Conservation (phyloP, 2,797 vertebrate genomes). For the Meda fulgida region DNA sequence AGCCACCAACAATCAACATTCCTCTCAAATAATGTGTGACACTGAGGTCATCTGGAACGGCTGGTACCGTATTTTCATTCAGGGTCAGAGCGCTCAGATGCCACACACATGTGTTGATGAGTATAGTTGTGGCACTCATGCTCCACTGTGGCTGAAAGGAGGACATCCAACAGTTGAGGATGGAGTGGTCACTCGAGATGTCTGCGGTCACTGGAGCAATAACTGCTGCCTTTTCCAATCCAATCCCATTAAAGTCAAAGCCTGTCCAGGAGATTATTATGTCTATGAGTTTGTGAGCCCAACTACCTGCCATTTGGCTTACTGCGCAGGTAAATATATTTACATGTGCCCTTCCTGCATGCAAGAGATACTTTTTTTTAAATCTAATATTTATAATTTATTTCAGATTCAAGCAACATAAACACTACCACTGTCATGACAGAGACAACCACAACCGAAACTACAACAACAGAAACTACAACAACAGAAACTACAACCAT, state of each 20-base stretch:
- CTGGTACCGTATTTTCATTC: no score
- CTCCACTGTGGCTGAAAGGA: constrained; percentile 31
- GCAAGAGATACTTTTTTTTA: not conserved
- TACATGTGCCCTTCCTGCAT: not conserved
- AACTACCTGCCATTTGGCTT: accelerated
- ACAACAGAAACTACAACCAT: not conserved
- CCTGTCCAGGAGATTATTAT: constrained; percentile 45
- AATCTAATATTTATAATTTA: not conserved
- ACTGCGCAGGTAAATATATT: constrained; percentile 32
- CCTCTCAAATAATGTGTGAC: no score
- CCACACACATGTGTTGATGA: no score
- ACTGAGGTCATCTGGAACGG: no score
- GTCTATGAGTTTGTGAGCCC: constrained; percentile 43
- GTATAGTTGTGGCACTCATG: not conserved
- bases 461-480: no score
- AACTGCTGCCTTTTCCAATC: not conserved
- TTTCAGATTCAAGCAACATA: not conserved
- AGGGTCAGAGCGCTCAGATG: no score
- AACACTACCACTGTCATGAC: not conserved
- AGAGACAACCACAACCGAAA: not conserved
- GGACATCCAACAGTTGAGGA: not conserved
- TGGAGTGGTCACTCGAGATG: no score
- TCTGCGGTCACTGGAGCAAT: no score
- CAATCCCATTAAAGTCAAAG: constrained; percentile 42
- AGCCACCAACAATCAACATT: no score